phyloP scores from a whole-genome alignment of 2,797 vertebrate species.

The Onychomys arenicola region DNA sequence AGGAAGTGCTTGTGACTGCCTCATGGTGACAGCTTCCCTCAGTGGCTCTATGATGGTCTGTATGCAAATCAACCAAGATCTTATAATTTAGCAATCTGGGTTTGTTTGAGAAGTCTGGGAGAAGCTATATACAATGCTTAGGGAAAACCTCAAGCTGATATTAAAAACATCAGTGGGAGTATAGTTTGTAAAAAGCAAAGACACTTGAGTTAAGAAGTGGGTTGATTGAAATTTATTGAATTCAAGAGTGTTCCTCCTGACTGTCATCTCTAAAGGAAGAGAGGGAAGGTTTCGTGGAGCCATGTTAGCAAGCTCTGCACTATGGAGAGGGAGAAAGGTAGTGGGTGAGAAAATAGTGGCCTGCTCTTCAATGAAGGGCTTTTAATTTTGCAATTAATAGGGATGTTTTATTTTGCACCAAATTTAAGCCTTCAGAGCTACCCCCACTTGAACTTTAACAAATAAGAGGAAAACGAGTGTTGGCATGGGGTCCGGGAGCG shows the following conservation, averaged over 20 bases:
- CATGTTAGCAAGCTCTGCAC: neutral
- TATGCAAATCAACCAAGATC: neutral
- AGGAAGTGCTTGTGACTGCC: neutral
- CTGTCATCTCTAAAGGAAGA: neutral
- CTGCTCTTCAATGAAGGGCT: slow-evolving; percentile 69
- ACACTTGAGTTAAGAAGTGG: neutral
- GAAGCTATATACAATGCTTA: neutral
- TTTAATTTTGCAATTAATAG: slow-evolving; percentile 74
- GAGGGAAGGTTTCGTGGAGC: rapidly evolving
- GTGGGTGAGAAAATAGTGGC: neutral
- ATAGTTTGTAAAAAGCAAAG: slow-evolving; percentile 21
- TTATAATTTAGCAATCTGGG: neutral
- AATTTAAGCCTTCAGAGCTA: slow-evolving; percentile 61
- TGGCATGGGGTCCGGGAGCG: slow-evolving; percentile 54
- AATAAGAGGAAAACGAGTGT: slow-evolving; percentile 64
- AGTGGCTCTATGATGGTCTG: neutral
- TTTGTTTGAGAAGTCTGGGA: slow-evolving; percentile 39
- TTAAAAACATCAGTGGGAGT: neutral
- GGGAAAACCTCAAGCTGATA: neutral
- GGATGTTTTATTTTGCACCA: slow-evolving; percentile 73
- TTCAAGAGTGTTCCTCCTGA: neutral
- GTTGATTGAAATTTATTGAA: slow-evolving; percentile 29
- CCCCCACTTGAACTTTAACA: slow-evolving; percentile 77
- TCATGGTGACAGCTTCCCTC: neutral
- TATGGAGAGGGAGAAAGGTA: neutral